These are phyloP conservation scores for Trichonephila clavipes DNA, from an alignment of 1,140 invertebrate species.

Conservation along the genomic window DNA sequence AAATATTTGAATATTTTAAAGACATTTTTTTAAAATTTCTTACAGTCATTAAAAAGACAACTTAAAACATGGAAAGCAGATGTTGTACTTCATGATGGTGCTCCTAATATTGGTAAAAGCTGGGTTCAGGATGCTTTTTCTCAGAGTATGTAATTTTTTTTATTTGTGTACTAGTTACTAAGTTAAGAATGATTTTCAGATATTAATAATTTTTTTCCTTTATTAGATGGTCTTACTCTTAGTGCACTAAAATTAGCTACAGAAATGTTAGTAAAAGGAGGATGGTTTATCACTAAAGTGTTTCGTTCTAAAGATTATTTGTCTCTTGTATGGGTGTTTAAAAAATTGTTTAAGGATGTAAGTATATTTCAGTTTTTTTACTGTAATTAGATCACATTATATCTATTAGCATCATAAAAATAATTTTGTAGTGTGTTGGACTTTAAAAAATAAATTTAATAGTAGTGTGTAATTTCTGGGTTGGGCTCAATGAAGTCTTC, in stretches of 20 bases:
- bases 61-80: slow-evolving; percentile 98
- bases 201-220: slow-evolving; percentile 60
- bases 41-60: slow-evolving; percentile 89
- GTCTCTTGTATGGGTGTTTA: slow-evolving; percentile 95
- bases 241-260: slow-evolving; percentile 96
- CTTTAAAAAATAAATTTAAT: too few species aligned
- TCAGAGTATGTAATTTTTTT: slow-evolving; percentile 84
- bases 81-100: slow-evolving; percentile 97
- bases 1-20: neutral
- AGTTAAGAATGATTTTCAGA: neutral
- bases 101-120: slow-evolving; percentile 98
- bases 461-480: too few species aligned
- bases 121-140: slow-evolving; percentile 99
- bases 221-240: slow-evolving; percentile 89
- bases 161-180: neutral
- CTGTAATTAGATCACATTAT: too few species aligned
- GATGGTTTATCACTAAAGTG: slow-evolving; percentile 99
- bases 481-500: too few species aligned
- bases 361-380: slow-evolving; percentile 45
- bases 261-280: slow-evolving; percentile 93
- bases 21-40: slow-evolving; percentile 76
- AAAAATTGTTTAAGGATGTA: slow-evolving; percentile 93
- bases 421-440: too few species aligned
- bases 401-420: too few species aligned
- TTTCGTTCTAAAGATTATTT: slow-evolving; percentile 99